A percentile compares a stretch with the other conserved stretches of the same genome.
phyloP scores from a whole-genome alignment of 2,797 vertebrate species.

The Cossypha niveicapilla region DNA sequence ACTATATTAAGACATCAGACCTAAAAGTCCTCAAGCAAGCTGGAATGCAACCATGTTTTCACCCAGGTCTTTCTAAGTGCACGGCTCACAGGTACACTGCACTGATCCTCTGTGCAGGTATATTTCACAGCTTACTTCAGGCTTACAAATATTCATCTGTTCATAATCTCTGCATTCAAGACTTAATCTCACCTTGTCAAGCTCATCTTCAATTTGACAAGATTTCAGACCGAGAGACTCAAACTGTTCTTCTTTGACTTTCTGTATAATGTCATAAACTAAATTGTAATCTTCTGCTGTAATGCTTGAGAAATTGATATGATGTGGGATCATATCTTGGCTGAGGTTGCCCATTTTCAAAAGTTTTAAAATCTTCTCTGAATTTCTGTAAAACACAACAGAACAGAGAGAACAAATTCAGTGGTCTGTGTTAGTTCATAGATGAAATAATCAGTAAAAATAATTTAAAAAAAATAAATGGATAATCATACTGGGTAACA shows the following conservation, averaged over 20 bases:
- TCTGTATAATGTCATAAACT: conserved; percentile 82
- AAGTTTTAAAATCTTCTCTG: conserved; percentile 80
- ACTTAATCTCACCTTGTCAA: conserved; percentile 84
- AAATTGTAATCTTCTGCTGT: conserved; percentile 85
- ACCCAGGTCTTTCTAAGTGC: neutral
- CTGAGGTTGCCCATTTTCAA: conserved; percentile 81
- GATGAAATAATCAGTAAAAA: conserved; percentile 29
- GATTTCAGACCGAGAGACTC: conserved; percentile 78
- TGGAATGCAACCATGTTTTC: neutral
- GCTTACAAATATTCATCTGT: neutral
- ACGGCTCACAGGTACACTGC: neutral
- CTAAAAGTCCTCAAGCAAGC: neutral
- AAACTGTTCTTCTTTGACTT: conserved; percentile 82
- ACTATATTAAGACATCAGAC: neutral
- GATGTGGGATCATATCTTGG: conserved; percentile 82
- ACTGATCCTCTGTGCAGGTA: neutral
- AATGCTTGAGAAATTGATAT: conserved; percentile 87
- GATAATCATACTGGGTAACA: conserved; percentile 77
- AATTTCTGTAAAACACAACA: conserved; percentile 83
- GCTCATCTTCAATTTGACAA: conserved; percentile 89
- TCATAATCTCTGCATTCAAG: neutral
- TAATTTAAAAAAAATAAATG: neutral
- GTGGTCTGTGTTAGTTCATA: neutral
- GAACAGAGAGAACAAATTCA: neutral
- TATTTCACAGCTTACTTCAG: neutral